Percentiles rank a stretch among this genome's conserved stretches.
Evolutionary conservation across 2,113 vertebrate species (phyloP).

Genomic region (Daubentonia madagascariensis): DNA sequence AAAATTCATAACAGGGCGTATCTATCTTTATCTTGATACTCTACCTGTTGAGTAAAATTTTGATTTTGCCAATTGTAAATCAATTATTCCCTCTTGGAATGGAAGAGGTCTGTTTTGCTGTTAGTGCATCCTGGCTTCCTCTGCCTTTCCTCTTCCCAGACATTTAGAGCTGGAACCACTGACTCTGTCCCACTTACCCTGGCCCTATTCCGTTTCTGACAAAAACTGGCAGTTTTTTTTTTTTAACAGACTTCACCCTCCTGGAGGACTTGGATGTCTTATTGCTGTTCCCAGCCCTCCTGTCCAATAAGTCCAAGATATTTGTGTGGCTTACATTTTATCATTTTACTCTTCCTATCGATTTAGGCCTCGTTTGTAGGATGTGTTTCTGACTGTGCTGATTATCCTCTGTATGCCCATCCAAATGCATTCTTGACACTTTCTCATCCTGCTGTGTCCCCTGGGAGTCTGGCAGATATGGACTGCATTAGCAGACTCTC

Average conservation of each 20-base stretch:
- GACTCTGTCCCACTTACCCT: background rate
- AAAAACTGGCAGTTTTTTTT: background rate
- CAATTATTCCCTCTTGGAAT: background rate
- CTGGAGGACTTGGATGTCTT: background rate
- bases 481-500: background rate
- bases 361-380: background rate
- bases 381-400: background rate
- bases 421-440: background rate
- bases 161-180: background rate
- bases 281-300: background rate
- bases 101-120: background rate
- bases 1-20: background rate
- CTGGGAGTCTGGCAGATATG: background rate
- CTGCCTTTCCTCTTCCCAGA: background rate
- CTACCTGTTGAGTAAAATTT: background rate
- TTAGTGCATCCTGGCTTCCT: background rate
- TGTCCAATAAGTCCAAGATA: background rate
- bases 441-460: background rate
- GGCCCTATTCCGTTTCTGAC: background rate
- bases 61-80: background rate
- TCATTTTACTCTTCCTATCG: background rate
- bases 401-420: background rate
- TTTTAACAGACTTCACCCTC: background rate
- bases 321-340: background rate
- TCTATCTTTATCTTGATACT: background rate